Conservation (phyloP, 2,888 invertebrate species). For the Cyclophora albipunctata region DNA sequence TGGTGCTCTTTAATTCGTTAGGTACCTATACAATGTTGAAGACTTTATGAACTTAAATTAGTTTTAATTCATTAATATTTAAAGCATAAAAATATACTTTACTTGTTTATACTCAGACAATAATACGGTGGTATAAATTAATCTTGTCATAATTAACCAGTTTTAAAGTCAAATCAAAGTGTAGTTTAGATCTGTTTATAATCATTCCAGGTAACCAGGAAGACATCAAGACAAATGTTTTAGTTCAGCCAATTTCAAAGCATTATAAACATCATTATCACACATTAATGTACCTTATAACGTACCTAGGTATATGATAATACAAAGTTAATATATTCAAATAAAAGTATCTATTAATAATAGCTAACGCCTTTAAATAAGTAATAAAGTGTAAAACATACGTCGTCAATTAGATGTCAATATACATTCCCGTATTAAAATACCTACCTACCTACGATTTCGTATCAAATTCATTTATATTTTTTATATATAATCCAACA, state of each 20-base stretch:
- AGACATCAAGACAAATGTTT: background rate
- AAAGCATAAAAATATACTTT: too few species aligned
- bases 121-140: too few species aligned
- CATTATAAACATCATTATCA: conserved; percentile 42
- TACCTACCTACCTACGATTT: conserved; percentile 72
- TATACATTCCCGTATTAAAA: conserved; percentile 68
- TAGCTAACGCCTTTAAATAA: conserved; percentile 40
- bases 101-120: too few species aligned
- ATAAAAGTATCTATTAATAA: conserved; percentile 25
- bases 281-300: conserved; percentile 31
- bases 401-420: conserved; percentile 47
- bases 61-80: too few species aligned
- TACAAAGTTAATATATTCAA: conserved; percentile 18
- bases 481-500: conserved; percentile 35
- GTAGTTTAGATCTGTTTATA: too few species aligned
- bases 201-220: background rate
- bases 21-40: too few species aligned
- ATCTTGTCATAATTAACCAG: too few species aligned
- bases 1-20: too few species aligned
- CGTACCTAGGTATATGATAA: conserved; percentile 9
- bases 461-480: conserved; percentile 65
- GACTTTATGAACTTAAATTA: too few species aligned
- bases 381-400: conserved; percentile 24
- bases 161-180: too few species aligned
- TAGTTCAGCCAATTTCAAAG: conserved; percentile 25